Percentiles rank a stretch among this genome's conserved stretches.
Evolutionary conservation across 2,113 vertebrate species (phyloP).

Genomic region (Himantopus leucocephalus): DNA sequence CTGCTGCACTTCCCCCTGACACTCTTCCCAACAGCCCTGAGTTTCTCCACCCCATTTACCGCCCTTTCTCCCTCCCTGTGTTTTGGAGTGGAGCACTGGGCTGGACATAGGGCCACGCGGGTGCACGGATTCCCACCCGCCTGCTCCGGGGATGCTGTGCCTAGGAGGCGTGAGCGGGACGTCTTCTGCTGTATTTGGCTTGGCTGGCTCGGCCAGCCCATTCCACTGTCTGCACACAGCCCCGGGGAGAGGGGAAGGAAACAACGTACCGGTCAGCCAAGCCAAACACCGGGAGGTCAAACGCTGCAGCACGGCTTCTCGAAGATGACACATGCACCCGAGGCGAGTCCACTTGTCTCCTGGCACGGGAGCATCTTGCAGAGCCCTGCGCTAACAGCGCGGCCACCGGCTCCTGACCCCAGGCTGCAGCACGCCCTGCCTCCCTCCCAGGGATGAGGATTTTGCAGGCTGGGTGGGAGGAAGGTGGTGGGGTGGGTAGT

Average conservation of each 20-base stretch:
- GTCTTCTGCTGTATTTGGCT: background rate
- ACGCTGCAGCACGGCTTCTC: background rate
- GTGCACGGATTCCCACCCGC: background rate
- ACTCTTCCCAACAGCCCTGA: background rate
- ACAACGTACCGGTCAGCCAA: background rate
- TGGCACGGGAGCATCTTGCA: background rate
- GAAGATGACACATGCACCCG: rapidly evolving
- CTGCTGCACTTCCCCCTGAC: background rate
- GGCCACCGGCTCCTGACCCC: background rate
- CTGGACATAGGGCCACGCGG: background rate
- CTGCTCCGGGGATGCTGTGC: background rate
- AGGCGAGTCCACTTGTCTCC: background rate
- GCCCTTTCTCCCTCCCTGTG: background rate
- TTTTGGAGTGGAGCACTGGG: background rate
- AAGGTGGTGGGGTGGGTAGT: background rate
- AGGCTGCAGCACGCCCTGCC: background rate
- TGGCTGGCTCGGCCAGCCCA: background rate
- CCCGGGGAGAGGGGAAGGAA: background rate
- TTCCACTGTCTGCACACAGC: background rate
- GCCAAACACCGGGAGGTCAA: background rate
- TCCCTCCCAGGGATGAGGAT: background rate
- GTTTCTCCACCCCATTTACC: background rate
- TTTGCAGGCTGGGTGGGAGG: background rate
- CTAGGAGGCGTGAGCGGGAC: background rate
- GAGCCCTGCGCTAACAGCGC: background rate